Evolutionary conservation across 1,140 invertebrate genomes (phyloP).

Genomic region (Philopotamus ludificatus): DNA sequence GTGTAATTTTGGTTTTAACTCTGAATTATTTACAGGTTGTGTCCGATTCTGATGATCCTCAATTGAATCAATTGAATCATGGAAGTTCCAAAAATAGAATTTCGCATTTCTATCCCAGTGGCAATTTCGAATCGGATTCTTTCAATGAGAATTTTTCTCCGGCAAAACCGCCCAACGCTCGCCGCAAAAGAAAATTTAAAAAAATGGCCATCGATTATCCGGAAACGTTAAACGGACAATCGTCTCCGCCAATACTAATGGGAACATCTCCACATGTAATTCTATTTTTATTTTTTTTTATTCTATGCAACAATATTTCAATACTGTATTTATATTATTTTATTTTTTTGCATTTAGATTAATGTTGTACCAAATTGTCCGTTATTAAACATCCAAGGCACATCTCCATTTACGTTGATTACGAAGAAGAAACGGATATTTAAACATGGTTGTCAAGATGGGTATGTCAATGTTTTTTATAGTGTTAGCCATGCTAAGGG

Average conservation of each 20-base stretch:
- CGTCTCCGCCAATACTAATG: constrained; percentile 50
- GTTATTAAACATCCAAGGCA: constrained; percentile 45
- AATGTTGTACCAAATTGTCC: constrained; percentile 47
- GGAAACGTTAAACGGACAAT: constrained; percentile 46
- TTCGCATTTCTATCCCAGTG: constrained; percentile 51
- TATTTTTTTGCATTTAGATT: constrained; percentile 47
- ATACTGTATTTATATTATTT: no score
- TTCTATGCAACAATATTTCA: constrained; percentile 4
- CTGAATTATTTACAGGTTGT: constrained; percentile 46
- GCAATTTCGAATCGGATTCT: constrained; percentile 72
- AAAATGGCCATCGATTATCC: constrained; percentile 82
- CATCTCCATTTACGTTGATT: constrained; percentile 46
- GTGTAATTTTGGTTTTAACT: no score
- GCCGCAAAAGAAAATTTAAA: constrained; percentile 84
- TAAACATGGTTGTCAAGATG: constrained; percentile 56
- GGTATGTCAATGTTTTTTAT: constrained; percentile 51
- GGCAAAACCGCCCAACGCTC: constrained; percentile 62
- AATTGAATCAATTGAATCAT: constrained; percentile 51
- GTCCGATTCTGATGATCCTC: constrained; percentile 66
- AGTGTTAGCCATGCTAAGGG: no score
- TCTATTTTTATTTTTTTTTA: background rate
- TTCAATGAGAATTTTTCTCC: constrained; percentile 78
- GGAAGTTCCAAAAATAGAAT: constrained; percentile 52
- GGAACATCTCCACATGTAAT: constrained; percentile 32
- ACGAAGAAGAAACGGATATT: constrained; percentile 56